Evolutionary conservation across 2,888 invertebrate genomes (phyloP).

Genomic region (Drosophila meridionalis): DNA sequence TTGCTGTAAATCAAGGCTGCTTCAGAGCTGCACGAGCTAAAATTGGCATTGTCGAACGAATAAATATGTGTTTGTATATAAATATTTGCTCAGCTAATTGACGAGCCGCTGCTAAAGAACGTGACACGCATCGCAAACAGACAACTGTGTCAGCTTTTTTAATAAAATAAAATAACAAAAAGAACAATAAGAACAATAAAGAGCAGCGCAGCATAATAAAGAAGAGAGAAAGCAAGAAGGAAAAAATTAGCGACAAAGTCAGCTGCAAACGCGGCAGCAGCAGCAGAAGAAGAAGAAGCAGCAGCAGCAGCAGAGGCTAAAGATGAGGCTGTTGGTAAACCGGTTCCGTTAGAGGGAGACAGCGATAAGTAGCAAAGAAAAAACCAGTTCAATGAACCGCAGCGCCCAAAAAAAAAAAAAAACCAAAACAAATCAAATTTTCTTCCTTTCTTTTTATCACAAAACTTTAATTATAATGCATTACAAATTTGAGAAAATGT

Average conservation of each 20-base stretch:
- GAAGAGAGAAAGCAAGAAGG: slow-evolving; percentile 7
- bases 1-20: slow-evolving; percentile 12
- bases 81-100: slow-evolving; percentile 52
- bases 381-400: slow-evolving; percentile 71
- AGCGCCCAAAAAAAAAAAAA: slow-evolving; percentile 9
- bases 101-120: slow-evolving; percentile 48
- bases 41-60: slow-evolving; percentile 17
- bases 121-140: slow-evolving; percentile 32
- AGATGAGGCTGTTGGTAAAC: slow-evolving; percentile 35
- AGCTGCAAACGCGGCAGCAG: slow-evolving; percentile 2
- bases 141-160: slow-evolving; percentile 46
- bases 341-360: slow-evolving; percentile 52
- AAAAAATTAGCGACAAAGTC: slow-evolving; percentile 33
- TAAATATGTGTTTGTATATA: slow-evolving; percentile 11
- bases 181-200: slow-evolving; percentile 21
- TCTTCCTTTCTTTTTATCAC: slow-evolving; percentile 59
- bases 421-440: slow-evolving; percentile 6
- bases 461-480: slow-evolving; percentile 48
- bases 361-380: slow-evolving; percentile 11
- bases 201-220: slow-evolving; percentile 16
- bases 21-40: slow-evolving; percentile 2
- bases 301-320: not conserved
- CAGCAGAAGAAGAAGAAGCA: not conserved
- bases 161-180: slow-evolving; percentile 4
- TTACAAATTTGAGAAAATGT: slow-evolving; percentile 49